A percentile compares a stretch with the other conserved stretches of the same genome.
Conservation (phyloP, 2,113 vertebrate genomes). For the Nycticorax nycticorax region DNA sequence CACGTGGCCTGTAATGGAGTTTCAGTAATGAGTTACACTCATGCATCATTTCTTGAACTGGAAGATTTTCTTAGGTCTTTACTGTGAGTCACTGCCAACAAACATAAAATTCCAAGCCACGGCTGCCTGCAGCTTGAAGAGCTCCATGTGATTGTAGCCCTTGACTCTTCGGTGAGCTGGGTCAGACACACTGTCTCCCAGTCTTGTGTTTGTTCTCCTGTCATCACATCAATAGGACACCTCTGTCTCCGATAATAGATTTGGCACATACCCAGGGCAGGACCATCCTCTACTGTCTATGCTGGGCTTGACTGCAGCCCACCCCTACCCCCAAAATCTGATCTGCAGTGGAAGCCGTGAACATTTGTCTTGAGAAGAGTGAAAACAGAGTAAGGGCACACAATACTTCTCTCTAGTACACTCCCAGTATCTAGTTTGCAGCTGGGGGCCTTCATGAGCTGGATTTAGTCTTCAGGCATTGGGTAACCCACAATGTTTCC, state of each 20-base stretch:
- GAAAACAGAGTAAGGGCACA: background rate
- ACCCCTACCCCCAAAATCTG: background rate
- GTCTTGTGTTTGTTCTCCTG: background rate
- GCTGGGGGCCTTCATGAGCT: background rate
- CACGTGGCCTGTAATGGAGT: background rate
- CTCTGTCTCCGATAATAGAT: background rate
- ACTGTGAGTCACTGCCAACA: background rate
- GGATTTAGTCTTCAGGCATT: background rate
- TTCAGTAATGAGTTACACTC: background rate
- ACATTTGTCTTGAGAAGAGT: background rate
- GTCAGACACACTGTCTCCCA: background rate
- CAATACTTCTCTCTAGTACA: background rate
- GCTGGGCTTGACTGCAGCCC: background rate
- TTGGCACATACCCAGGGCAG: background rate
- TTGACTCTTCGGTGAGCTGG: background rate
- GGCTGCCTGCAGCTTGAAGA: background rate
- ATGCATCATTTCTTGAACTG: background rate
- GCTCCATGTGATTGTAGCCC: background rate
- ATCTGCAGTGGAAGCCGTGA: background rate
- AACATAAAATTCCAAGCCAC: background rate
- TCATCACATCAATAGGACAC: background rate
- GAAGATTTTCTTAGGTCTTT: background rate
- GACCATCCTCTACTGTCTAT: background rate
- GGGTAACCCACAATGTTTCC: background rate
- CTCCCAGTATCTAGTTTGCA: background rate